Evolutionary conservation across 2,113 vertebrate species (phyloP), one percentile per base, ranked within the genome.

Genomic region (Tachycineta bicolor): DNA sequence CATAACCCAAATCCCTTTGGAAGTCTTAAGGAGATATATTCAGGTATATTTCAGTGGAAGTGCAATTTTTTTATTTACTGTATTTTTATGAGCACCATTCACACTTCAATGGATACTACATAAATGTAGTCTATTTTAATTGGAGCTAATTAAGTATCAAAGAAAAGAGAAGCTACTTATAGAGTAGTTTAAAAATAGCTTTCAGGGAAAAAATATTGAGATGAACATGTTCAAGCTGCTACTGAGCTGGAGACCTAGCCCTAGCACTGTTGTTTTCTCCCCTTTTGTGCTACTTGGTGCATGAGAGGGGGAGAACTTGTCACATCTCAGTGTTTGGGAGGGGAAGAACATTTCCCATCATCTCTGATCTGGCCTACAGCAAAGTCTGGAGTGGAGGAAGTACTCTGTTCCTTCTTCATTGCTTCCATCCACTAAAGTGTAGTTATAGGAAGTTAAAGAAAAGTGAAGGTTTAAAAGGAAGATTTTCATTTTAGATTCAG

Each of bases 1-100:
- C 92, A 71, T 75, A 91, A 82, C 47, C 19, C 73, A 78, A 87
- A 93, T 94, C 90, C 34, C 43, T 77, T 77, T 92, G 73, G 76
- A 89, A 90, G 64, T 44, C 62, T 73, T 65, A 63, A 80, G 84
- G 86, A 94, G 74, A 87, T 82, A 52, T 14, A 77, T 6, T 58
- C 41, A 28, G 12, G 19, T 60, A 6, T 14, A 67, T 77, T 70
- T 70, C 3, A 26, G 13, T 69, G 24, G 49, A 86, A 90, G 18
- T 47, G 16, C 56, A 63, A n/a, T 20, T 34, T 81, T 93, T 73
- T 73, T 15, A 1, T 85, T 93, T 86, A 43, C 39, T 77, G 9
- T 88, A 10, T 89, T 93, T 88, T 90, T 52, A 88, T 89, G 46
- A 83, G 59, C 63, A 62, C 22, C 12, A 37, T 49, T 90, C 68